These are phyloP conservation scores for Penelope pileata DNA, from an alignment of 2,113 vertebrate species.

Conservation along the genomic window DNA sequence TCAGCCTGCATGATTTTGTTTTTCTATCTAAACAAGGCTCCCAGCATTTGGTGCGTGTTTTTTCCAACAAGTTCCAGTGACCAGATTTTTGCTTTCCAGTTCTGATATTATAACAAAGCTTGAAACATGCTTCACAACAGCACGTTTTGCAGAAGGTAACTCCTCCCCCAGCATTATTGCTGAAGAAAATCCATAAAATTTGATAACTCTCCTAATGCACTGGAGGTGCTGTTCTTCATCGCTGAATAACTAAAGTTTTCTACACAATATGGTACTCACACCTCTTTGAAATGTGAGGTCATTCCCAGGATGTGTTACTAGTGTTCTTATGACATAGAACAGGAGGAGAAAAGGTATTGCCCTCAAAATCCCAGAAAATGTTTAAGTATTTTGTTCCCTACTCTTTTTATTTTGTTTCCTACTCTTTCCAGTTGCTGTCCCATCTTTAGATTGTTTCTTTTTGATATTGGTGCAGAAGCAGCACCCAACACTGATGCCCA, in stretches of 20 bases:
- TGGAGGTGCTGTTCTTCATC: background rate
- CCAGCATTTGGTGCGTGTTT: slow-evolving; percentile 23
- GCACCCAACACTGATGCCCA: background rate
- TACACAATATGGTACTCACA: background rate
- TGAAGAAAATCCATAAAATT: background rate
- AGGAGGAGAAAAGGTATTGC: background rate
- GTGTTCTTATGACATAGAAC: background rate
- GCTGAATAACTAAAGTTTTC: background rate
- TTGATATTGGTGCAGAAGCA: background rate
- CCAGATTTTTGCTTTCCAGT: slow-evolving; percentile 1
- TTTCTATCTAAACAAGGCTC: background rate
- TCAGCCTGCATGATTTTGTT: background rate
- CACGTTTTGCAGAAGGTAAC: background rate
- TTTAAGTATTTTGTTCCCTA: background rate
- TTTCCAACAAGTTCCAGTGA: background rate
- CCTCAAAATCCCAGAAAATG: background rate
- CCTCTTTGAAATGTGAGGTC: background rate
- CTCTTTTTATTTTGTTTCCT: background rate
- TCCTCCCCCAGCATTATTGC: background rate
- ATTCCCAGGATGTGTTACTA: background rate
- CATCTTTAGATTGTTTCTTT: background rate
- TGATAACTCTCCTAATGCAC: background rate
- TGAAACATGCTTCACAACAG: background rate
- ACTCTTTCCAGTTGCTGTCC: background rate
- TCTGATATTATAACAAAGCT: background rate